Conservation (phyloP, 2,113 vertebrate species). For the Climacteris rufus region DNA sequence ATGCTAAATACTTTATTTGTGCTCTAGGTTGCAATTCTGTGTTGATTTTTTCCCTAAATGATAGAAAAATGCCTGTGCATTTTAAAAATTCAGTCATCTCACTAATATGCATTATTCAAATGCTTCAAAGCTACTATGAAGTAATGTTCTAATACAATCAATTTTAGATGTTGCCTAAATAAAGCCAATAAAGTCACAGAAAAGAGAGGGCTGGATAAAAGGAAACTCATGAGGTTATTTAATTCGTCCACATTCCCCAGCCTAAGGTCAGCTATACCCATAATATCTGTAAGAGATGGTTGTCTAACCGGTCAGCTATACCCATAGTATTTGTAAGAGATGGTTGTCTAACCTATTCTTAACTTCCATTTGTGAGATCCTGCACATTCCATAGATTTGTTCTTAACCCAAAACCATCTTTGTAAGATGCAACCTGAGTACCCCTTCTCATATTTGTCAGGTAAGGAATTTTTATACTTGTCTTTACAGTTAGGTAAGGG, state of each 20-base stretch:
- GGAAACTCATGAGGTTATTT: not conserved
- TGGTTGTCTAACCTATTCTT: not conserved
- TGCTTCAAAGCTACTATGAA: not conserved
- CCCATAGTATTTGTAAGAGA: not conserved
- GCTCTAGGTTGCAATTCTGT: not conserved
- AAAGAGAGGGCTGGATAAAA: not conserved
- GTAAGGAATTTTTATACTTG: not conserved
- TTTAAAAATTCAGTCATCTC: not conserved
- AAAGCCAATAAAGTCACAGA: not conserved
- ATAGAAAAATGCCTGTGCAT: not conserved
- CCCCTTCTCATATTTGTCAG: not conserved
- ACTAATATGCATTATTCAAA: not conserved
- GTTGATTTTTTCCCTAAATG: not conserved
- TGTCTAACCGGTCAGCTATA: not conserved
- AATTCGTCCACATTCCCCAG: not conserved
- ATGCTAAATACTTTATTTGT: not conserved
- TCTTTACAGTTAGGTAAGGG: not conserved
- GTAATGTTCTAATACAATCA: not conserved
- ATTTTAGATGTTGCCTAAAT: not conserved
- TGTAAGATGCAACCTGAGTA: not conserved
- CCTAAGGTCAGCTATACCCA: fast-evolving
- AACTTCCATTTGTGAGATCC: not conserved
- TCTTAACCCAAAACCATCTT: not conserved
- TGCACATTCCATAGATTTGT: not conserved
- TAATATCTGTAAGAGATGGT: not conserved